phyloP scores from a whole-genome alignment of 2,888 invertebrate genomes.

The Acleris emargana region DNA sequence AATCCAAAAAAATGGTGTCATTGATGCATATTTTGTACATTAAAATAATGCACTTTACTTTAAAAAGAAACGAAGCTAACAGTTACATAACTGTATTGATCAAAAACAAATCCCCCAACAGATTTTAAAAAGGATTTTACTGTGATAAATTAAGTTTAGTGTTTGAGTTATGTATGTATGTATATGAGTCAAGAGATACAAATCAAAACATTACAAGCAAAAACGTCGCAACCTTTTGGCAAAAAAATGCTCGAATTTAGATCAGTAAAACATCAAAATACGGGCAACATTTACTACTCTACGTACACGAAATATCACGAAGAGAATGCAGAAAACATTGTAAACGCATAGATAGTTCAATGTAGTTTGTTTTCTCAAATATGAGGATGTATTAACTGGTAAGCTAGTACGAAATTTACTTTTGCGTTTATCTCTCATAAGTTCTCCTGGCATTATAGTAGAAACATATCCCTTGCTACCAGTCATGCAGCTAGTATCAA shows the following conservation, averaged over 20 bases:
- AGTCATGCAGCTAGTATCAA: too few relatives aligned
- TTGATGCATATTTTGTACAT: too few relatives aligned
- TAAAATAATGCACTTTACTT: too few relatives aligned
- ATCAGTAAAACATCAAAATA: constrained; percentile 10
- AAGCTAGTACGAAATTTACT: too few relatives aligned
- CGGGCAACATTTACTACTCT: constrained; percentile 3
- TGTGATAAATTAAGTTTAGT: not conserved
- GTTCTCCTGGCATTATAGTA: too few relatives aligned
- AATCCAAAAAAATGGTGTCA: too few relatives aligned
- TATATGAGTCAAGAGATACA: not conserved
- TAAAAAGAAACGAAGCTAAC: too few relatives aligned
- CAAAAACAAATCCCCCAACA: too few relatives aligned
- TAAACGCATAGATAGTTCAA: not conserved
- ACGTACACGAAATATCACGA: not conserved
- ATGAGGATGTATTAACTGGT: not conserved
- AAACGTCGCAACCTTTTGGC: not conserved
- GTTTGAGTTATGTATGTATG: not conserved
- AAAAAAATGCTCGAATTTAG: not conserved
- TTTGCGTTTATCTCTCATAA: too few relatives aligned
- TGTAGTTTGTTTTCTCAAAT: not conserved
- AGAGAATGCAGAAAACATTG: constrained; percentile 3
- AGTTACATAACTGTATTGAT: too few relatives aligned
- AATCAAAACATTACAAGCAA: not conserved
- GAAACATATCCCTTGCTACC: too few relatives aligned
- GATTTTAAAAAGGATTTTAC: not conserved